Conservation (phyloP, 2,113 vertebrate genomes). For the Electrona antarctica region DNA sequence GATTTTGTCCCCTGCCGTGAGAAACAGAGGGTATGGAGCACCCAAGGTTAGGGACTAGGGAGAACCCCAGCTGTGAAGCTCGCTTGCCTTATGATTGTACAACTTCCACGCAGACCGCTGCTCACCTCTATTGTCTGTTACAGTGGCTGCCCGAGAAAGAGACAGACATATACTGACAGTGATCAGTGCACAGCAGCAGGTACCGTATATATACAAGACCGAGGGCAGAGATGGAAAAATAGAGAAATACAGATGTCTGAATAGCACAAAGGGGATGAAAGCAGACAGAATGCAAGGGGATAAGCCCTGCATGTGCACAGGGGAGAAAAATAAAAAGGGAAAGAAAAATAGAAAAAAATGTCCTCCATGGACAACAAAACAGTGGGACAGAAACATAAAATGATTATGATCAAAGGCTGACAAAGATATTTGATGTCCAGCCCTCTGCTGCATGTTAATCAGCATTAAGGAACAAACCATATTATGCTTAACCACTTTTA, state of each 20-base stretch:
- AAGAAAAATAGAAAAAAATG: constrained; percentile 33
- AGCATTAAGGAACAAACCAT: not conserved
- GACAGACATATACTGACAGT: constrained; percentile 15
- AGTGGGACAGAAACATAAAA: constrained; percentile 52
- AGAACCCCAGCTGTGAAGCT: constrained; percentile 11
- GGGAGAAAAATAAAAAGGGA: constrained; percentile 2
- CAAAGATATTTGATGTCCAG: constrained; percentile 54
- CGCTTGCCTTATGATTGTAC: constrained; percentile 17
- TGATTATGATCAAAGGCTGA: constrained; percentile 57
- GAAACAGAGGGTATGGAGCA: too few species aligned
- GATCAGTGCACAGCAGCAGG: too few species aligned
- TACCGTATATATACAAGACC: too few species aligned
- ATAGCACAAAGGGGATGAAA: constrained; percentile 19
- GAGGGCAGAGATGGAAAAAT: constrained; percentile 1
- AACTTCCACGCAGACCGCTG: constrained; percentile 20
- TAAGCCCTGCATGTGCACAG: constrained; percentile 29
- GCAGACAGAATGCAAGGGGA: constrained; percentile 26
- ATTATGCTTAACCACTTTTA: not conserved
- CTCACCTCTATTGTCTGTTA: constrained; percentile 24
- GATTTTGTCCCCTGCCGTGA: not conserved
- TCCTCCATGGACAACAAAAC: constrained; percentile 35
- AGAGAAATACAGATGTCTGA: too few species aligned
- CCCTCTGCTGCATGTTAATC: constrained; percentile 3
- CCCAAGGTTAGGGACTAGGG: not conserved
- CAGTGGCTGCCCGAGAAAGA: constrained; percentile 36